These are phyloP conservation scores for Eilema griseolum DNA, from an alignment of 2,888 invertebrate species.

Conservation along the genomic window DNA sequence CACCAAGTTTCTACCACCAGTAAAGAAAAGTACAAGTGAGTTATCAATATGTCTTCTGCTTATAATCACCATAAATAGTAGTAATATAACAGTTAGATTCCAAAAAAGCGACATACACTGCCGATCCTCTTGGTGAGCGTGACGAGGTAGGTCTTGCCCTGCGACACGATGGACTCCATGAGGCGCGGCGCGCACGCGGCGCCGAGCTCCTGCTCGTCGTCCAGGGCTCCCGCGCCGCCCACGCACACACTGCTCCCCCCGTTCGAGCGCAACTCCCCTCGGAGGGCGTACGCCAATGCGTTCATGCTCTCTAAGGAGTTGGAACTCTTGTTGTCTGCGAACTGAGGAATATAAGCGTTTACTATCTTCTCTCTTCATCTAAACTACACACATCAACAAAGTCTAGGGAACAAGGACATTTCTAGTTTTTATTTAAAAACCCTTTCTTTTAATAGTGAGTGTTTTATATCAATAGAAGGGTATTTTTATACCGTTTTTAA, in stretches of 20 bases:
- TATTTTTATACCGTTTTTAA: too few species aligned
- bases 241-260: constrained; percentile 51
- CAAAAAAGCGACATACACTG: constrained; percentile 58
- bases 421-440: too few species aligned
- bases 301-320: constrained; percentile 72
- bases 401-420: too few species aligned
- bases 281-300: constrained; percentile 65
- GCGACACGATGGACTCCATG: constrained; percentile 81
- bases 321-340: constrained; percentile 73
- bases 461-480: too few species aligned
- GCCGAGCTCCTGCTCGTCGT: constrained; percentile 54
- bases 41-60: too few species aligned
- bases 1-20: too few species aligned
- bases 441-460: too few species aligned
- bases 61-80: too few species aligned
- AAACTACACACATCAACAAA: too few species aligned
- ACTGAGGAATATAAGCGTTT: constrained; percentile 46
- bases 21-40: too few species aligned
- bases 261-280: constrained; percentile 50
- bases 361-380: too few species aligned
- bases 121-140: constrained; percentile 79
- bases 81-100: background rate
- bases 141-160: constrained; percentile 80
- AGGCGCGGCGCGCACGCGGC: constrained; percentile 68
- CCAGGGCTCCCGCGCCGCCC: constrained; percentile 44